Evolutionary conservation across 2,888 invertebrate genomes (phyloP).

Genomic region (Apocheima hispidaria): DNA sequence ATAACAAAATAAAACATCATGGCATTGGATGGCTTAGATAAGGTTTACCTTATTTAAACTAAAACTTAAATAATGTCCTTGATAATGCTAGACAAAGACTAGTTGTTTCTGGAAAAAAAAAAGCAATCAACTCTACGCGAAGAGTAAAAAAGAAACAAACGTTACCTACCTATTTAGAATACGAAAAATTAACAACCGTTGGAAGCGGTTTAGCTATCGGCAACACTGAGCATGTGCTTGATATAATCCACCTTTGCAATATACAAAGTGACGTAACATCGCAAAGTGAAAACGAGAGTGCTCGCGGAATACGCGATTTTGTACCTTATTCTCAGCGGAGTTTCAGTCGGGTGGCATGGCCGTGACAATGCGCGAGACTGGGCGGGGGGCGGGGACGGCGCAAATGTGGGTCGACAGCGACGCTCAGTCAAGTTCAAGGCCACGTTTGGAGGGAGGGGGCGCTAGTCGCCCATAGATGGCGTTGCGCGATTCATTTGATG

Average conservation of each 20-base stretch:
- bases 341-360: conserved; percentile 76
- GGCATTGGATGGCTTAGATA: background rate
- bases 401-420: conserved; percentile 81
- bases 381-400: conserved; percentile 64
- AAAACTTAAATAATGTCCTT: background rate
- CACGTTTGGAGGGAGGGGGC: conserved; percentile 68
- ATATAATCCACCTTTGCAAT: conserved; percentile 63
- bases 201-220: conserved; percentile 37
- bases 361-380: conserved; percentile 72
- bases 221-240: conserved; percentile 51
- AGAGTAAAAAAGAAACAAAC: conserved; percentile 33
- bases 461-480: conserved; percentile 79
- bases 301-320: conserved; percentile 64
- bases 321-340: conserved; percentile 67
- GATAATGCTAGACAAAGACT: background rate
- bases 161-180: conserved; percentile 20
- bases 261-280: conserved; percentile 68
- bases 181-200: conserved; percentile 25
- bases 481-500: conserved; percentile 74
- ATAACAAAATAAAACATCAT: conserved; percentile 5
- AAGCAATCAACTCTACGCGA: background rate
- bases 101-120: background rate
- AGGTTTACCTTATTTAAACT: background rate
- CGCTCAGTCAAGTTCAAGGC: conserved; percentile 83
- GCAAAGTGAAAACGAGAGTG: conserved; percentile 77